Evolutionary conservation across 2,888 invertebrate species (phyloP), one percentile per base, ranked within the genome.

Genomic region (Lomographa bimaculata): DNA sequence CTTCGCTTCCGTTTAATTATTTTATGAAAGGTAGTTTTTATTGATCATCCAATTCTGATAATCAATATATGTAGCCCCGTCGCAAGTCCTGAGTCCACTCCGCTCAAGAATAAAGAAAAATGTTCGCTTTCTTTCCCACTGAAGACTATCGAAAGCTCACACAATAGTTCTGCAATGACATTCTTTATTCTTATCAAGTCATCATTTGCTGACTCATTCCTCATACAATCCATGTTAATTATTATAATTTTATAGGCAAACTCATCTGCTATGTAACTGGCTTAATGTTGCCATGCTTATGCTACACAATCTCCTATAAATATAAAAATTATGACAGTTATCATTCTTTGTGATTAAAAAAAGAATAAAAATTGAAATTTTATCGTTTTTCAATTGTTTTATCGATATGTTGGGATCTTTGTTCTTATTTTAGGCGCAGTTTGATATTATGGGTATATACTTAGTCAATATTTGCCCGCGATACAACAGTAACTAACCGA

Each of bases 181-280:
- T 38, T 51, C 70, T 55, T 63, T 57, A 55, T 53, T 65, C 71
- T 81, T 83, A 86, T 86, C 84, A 60, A 32, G 44, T 18, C 67
- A 83, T 82, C 78, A 41, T 56, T 51, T 67, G 85, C 85, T 79
- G 83, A 82, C 65, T 86, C 86, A 87, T 71, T 62, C 64, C 46
- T 69, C 67, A 71, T 71, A 83, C 77, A 83, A 85, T 84, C 69
- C 74, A 68, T 57, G 67, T 66, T 83, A 80, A 86, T 86, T 81
- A 86, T 80, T 75, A 77, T 77, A 77, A 81, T 85, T 82, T 81
- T 67, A 55, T 79, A 77, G 71, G 67, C 76, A 74, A 78, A 79
- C 64, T 71, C 76, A 77, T 68, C 70, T 60, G 61, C 68, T 30
- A 24, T 23, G 27, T 42, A 26, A 42, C 26, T 4, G 21, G 25